A percentile compares a stretch with the other conserved stretches of the same genome.
phyloP scores from a whole-genome alignment of 2,888 invertebrate species.

The Amphipyra tragopoginis region DNA sequence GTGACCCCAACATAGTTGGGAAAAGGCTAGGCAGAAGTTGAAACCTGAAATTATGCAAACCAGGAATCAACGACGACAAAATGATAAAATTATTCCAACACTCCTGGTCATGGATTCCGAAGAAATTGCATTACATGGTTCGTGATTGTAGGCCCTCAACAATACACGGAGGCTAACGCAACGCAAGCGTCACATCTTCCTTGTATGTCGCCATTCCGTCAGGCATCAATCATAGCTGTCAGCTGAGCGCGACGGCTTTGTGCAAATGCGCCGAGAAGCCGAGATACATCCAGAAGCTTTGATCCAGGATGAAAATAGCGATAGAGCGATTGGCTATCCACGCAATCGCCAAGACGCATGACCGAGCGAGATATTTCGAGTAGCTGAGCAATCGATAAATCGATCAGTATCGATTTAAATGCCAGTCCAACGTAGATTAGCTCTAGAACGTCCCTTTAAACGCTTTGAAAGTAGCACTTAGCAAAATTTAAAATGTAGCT shows the following conservation, averaged over 20 bases:
- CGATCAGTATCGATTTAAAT: slow-evolving; percentile 21
- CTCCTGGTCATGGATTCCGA: slow-evolving; percentile 10
- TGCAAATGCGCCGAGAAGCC: slow-evolving; percentile 35
- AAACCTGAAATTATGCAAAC: not conserved
- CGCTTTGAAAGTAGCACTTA: slow-evolving; percentile 3
- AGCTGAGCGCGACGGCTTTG: slow-evolving; percentile 36
- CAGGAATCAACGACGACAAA: not conserved
- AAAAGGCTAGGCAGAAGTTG: too few relatives aligned
- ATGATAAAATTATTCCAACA: not conserved
- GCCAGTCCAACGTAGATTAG: too few relatives aligned
- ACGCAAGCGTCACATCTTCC: slow-evolving; percentile 32
- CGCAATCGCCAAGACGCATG: slow-evolving; percentile 18
- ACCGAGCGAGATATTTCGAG: slow-evolving; percentile 43
- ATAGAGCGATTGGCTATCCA: slow-evolving; percentile 39
- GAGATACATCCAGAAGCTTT: slow-evolving; percentile 25
- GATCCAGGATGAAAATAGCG: slow-evolving; percentile 41
- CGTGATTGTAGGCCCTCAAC: slow-evolving; percentile 13
- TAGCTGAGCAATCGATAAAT: slow-evolving; percentile 6
- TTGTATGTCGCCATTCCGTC: slow-evolving; percentile 50
- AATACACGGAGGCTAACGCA: slow-evolving; percentile 17
- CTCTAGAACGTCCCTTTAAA: slow-evolving; percentile 1
- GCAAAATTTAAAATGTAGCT: slow-evolving; percentile 13
- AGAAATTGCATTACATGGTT: slow-evolving; percentile 9
- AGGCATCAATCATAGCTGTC: slow-evolving; percentile 49
- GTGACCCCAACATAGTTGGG: too few relatives aligned